These are phyloP conservation scores for Drosophila tani DNA, from an alignment of 1,140 invertebrate species.

Conservation along the genomic window DNA sequence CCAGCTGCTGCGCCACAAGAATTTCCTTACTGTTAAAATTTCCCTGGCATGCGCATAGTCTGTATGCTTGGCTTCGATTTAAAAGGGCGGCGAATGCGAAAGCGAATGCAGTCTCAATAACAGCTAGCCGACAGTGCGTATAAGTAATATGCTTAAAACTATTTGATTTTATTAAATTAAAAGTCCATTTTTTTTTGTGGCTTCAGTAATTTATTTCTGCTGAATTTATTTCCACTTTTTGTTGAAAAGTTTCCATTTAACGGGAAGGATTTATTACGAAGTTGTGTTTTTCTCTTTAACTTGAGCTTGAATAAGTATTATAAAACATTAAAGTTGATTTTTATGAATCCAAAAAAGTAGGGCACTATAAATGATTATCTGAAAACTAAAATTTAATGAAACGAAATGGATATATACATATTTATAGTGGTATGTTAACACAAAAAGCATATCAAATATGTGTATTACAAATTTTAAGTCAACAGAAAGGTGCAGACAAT, in stretches of 20 bases:
- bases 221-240: neutral
- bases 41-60: constrained; percentile 77
- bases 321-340: neutral
- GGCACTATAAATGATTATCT: too few relatives aligned
- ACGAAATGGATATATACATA: neutral
- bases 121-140: constrained; percentile 56
- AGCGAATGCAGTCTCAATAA: constrained; percentile 38
- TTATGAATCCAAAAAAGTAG: neutral
- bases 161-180: constrained; percentile 17
- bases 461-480: too few relatives aligned
- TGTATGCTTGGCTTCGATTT: neutral
- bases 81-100: constrained; percentile 16
- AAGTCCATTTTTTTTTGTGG: constrained; percentile 2
- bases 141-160: constrained; percentile 48
- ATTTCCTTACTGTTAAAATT: constrained; percentile 78
- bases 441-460: too few relatives aligned
- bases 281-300: too few relatives aligned
- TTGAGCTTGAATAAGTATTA: too few relatives aligned
- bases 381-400: neutral
- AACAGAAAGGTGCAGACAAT: too few relatives aligned
- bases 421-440: neutral
- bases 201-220: neutral
- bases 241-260: neutral
- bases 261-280: neutral
- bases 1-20: constrained; percentile 53